Evolutionary conservation across 2,888 invertebrate genomes (phyloP).

Genomic region (Dendrolimus houi): DNA sequence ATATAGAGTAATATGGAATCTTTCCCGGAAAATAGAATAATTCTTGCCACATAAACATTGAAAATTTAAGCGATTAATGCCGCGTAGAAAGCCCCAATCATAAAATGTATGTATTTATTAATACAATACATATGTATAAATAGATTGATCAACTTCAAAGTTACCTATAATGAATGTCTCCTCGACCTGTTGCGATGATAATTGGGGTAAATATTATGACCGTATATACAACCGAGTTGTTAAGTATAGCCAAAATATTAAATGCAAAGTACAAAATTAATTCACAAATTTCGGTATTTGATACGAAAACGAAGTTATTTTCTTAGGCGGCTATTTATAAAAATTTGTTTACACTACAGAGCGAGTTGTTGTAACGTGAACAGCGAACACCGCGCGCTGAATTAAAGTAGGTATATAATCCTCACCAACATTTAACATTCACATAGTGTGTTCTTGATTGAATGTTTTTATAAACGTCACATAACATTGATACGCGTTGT

Average conservation of each 20-base stretch:
- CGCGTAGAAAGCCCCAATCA: neutral
- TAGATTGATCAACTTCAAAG: too few species aligned
- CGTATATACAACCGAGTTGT: too few species aligned
- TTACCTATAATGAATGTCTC: too few species aligned
- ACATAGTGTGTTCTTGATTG: conserved; percentile 15
- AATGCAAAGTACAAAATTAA: neutral
- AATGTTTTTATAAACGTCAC: conserved; percentile 6
- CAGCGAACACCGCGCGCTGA: conserved; percentile 19
- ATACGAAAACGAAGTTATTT: conserved; percentile 33
- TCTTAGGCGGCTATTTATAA: conserved; percentile 40
- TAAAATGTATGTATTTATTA: neutral
- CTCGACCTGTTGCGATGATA: too few species aligned
- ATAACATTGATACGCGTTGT: conserved; percentile 1
- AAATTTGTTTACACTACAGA: conserved; percentile 32
- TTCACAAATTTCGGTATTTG: conserved; percentile 2
- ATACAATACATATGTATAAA: too few species aligned
- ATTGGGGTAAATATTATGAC: too few species aligned
- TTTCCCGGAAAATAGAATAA: too few species aligned
- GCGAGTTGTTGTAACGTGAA: conserved; percentile 23
- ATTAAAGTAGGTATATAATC: conserved; percentile 4
- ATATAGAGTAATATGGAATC: too few species aligned
- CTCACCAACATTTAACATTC: conserved; percentile 6
- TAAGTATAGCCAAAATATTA: neutral
- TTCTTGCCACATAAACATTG: too few species aligned
- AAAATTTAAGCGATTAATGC: too few species aligned